Percentiles rank a stretch among this genome's conserved stretches.
Evolutionary conservation across 2,797 vertebrate species (phyloP).

Genomic region (Apodemus agrarius): DNA sequence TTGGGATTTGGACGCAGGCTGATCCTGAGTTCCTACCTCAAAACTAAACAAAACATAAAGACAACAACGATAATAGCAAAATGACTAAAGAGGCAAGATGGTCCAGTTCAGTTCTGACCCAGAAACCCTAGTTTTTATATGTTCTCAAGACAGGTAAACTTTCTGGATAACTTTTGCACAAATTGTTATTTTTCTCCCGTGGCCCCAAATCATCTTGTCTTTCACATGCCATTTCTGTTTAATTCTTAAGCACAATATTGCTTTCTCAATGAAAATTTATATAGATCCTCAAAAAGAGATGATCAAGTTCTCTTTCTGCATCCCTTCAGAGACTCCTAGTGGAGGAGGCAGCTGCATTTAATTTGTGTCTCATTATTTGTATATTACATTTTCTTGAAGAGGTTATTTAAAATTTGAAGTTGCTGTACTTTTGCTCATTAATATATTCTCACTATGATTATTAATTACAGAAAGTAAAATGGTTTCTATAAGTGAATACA

Average conservation of each 20-base stretch:
- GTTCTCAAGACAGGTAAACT: neutral
- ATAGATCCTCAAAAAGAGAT: neutral
- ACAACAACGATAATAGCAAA: neutral
- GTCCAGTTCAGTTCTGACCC: neutral
- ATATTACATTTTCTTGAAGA: constrained; percentile 11
- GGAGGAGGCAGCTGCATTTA: neutral
- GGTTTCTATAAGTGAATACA: neutral
- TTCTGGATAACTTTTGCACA: neutral
- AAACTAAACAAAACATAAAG: neutral
- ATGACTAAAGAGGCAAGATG: neutral
- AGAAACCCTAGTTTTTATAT: neutral
- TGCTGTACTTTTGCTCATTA: neutral
- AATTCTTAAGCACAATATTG: neutral
- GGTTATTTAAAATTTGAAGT: neutral
- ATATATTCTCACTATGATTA: neutral
- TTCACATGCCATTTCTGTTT: neutral
- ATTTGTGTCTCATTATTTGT: neutral
- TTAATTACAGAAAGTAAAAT: neutral
- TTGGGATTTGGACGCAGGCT: neutral
- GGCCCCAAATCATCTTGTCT: neutral
- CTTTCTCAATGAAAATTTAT: neutral
- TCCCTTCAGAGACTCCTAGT: neutral
- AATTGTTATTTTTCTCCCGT: neutral
- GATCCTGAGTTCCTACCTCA: neutral
- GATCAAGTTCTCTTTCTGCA: neutral